Conservation (phyloP, 2,113 vertebrate genomes). For the Pipa parva region DNA sequence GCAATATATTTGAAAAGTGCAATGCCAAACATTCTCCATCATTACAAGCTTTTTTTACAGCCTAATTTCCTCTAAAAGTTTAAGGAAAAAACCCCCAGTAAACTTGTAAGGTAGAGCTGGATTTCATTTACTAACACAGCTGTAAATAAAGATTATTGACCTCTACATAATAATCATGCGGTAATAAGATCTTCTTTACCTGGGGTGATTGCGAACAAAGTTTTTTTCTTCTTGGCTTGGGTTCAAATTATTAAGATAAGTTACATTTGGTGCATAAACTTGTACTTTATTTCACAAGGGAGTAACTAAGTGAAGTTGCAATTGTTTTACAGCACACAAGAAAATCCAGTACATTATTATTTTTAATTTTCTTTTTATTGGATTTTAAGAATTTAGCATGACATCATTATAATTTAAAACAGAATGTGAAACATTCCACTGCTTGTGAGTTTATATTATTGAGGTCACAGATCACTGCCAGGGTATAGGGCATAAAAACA, state of each 20-base stretch:
- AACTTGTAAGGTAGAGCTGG: conserved; percentile 11
- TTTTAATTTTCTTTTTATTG: conserved; percentile 43
- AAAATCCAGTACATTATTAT: conserved; percentile 34
- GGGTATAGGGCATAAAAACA: not conserved
- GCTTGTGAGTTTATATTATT: not conserved
- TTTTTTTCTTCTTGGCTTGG: conserved; percentile 16
- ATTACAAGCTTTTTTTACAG: conserved; percentile 36
- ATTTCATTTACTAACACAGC: conserved; percentile 33
- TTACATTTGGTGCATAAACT: conserved; percentile 28
- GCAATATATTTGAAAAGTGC: conserved; percentile 32
- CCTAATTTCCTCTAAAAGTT: conserved; percentile 36
- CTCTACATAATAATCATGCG: conserved; percentile 32
- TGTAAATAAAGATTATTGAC: conserved; percentile 44
- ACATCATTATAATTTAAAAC: conserved; percentile 27
- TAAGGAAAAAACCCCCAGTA: not conserved
- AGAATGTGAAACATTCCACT: conserved; percentile 9
- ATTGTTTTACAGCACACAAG: conserved; percentile 38
- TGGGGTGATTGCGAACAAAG: conserved; percentile 17
- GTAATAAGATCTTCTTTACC: conserved; percentile 40
- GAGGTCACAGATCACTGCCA: conserved; percentile 1
- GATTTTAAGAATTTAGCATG: conserved; percentile 29
- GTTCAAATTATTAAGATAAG: conserved; percentile 28
- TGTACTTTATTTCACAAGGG: conserved; percentile 7
- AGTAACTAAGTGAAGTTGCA: conserved; percentile 13
- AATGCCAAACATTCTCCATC: conserved; percentile 24